Percentiles rank a stretch among this genome's conserved stretches.
These are phyloP conservation scores for Lampris megalopsis DNA, from an alignment of 2,113 vertebrate genomes.

Conservation along the genomic window DNA sequence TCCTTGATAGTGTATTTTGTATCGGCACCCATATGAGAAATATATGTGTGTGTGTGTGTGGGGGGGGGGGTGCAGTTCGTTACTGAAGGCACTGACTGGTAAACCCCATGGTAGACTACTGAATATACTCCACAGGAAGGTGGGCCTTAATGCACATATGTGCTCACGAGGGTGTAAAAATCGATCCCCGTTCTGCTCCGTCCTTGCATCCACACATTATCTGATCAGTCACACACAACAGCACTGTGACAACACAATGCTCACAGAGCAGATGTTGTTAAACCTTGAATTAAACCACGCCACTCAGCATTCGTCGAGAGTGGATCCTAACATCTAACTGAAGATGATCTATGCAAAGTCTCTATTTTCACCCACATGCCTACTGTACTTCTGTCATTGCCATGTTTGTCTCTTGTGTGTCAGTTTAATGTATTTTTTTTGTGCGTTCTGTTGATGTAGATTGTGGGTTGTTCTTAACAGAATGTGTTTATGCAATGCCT, in stretches of 20 bases:
- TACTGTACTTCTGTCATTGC: no score
- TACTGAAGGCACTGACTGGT: slow-evolving; percentile 19
- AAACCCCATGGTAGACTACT: no score
- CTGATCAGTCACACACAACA: neutral
- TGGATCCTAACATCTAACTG: neutral
- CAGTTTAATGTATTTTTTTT: no score
- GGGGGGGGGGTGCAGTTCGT: slow-evolving; percentile 25
- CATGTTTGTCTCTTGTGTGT: no score
- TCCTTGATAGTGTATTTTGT: no score
- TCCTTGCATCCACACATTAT: no score
- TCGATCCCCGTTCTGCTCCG: neutral
- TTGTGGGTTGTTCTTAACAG: neutral
- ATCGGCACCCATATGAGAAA: no score
- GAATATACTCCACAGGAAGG: neutral
- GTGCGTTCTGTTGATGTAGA: neutral
- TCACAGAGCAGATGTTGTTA: no score
- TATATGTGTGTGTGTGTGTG: slow-evolving; percentile 1
- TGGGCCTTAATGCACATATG: slow-evolving; percentile 30
- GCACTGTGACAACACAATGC: neutral
- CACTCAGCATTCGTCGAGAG: neutral
- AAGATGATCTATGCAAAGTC: neutral
- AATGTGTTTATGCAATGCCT: neutral
- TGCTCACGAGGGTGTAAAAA: slow-evolving; percentile 9
- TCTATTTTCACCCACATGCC: no score
- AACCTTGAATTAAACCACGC: no score